Evolutionary conservation across 53 echinoderm and acorn worm genomes (phyloP).

Genomic region (Actinopyga echinites): DNA sequence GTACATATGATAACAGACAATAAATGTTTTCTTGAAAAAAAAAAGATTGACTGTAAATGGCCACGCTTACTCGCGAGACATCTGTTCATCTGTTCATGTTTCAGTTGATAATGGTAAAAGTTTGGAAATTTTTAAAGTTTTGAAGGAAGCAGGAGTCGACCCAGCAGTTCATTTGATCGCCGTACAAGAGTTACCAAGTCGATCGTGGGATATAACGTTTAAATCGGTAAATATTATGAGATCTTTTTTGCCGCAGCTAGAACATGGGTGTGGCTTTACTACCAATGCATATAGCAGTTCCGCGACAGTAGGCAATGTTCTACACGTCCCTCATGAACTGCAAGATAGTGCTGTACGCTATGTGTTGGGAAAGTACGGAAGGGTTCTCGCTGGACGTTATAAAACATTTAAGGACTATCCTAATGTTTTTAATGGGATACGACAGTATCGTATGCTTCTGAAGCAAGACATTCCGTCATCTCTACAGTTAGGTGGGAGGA

Average conservation of each 20-base stretch:
- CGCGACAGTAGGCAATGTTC: not conserved
- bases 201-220: slow-evolving; percentile 14
- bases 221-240: not conserved
- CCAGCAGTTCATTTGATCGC: not conserved
- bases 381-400: slow-evolving; percentile 5
- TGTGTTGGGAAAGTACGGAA: slow-evolving; percentile 5
- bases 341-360: slow-evolving; percentile 30
- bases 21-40: too few species aligned
- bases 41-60: too few species aligned
- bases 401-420: slow-evolving; percentile 9
- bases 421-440: slow-evolving; percentile 30
- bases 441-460: slow-evolving; percentile 45
- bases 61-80: too few species aligned
- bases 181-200: not conserved
- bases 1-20: too few species aligned
- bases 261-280: not conserved
- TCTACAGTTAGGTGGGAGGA: slow-evolving; percentile 40
- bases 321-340: slow-evolving; percentile 32
- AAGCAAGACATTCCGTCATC: slow-evolving; percentile 26
- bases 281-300: not conserved
- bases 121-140: not conserved
- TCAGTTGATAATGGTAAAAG: too few species aligned
- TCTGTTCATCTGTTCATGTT: too few species aligned
- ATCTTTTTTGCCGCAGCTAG: not conserved
- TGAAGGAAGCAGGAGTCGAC: not conserved